Evolutionary conservation across 2,113 vertebrate species (phyloP), one percentile per base, ranked within the genome.

Genomic region (Psophia crepitans): DNA sequence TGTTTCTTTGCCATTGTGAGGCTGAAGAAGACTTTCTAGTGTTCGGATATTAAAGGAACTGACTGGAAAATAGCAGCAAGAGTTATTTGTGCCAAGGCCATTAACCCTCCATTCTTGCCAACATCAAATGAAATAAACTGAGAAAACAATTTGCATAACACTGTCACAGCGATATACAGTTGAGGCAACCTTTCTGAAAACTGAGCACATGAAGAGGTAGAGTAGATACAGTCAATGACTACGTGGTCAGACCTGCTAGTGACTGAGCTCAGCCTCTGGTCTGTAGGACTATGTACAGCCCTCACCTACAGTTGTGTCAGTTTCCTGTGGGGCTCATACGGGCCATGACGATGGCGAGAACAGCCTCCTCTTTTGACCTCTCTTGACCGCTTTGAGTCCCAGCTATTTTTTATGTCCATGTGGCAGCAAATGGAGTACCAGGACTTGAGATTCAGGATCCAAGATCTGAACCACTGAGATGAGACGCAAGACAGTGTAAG

Each of bases 91-190:
- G 91, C 92, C 96, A 97, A 97, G 95, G 92, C 84, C 91, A 46
- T 96, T 94, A 96, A 94, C 95, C 97, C 96, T 95, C 77, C 33
- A 95, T 95, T 94, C 96, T 96, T 96, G 96, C 94, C 92, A 96
- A 97, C 74, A 94, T 90, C 84, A 91, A 96, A 96, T 96, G 94
- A 95, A 91, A 95, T 80, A 96, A 95, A 93, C 83, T 93, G 90
- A 95, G 92, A 95, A 96, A 96, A 96, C 82, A 87, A 94, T 93
- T 95, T 92, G 58, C 81, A 51, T 97, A 93, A 87, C 81, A 97
- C 87, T 95, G 58, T 97, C 91, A 97, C 57, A 87, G 70, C 0
- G 4, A 83, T 91, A 96, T n/a, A 85, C n/a, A 93, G 74, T 79
- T 3, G 8, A 96, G 54, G 78, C 94, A 97, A 95, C 93, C 91